Base-by-base conservation (phyloP, 1,140 invertebrate species). In the Hycleus cichorii region DNA sequence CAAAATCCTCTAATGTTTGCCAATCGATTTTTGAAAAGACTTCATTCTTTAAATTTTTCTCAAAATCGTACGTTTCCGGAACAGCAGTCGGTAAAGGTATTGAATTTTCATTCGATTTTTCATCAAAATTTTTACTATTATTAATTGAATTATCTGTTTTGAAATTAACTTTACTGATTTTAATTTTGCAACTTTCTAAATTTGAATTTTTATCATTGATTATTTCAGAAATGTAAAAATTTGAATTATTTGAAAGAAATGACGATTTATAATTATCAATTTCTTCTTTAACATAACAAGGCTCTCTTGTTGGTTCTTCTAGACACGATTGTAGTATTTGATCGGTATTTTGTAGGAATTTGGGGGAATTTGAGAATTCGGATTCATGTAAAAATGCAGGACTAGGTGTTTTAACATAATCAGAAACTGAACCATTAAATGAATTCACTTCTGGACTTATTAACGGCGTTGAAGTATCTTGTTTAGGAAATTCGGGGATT, bases 311-410 rank as follows among this genome's bases (percentile, higher is more conserved):
- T 24, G 38, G 25, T 51, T 50, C 39, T 24, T 57, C 42, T 26
- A 50, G 48, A 39, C 42, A 50, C 5, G 42, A 25, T 24, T 58
- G 44, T n/a, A 58, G 11, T 26, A 58, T 11, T 44, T 55, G 10
- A 24, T 55, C 52, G 38, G 44, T 39, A 26, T 49, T 27, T 26
- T 8, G 49, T 46, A 51, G 39, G 10, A 58, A 52, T 42, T 49
- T 58, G 2, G 57, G 57, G 7, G 57, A 58, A 52, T 58, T 58
- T 12, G 57, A 58, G 42, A 58, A 58, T 52, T 58, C 57, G 39
- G 44, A 38, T 18, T 18, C n/a, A 39, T 39, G 38, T 45, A 39
- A 42, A 40, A n/a, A 4, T 18, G 43, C 39, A 18, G 49, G 49
- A 40, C n/a, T n/a, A 10, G 32, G 49, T 12, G 26, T 7, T 12